Percentiles rank a stretch among this genome's conserved stretches.
These are phyloP conservation scores for Odontomachus brunneus DNA, from an alignment of 1,140 invertebrate species.

Conservation along the genomic window DNA sequence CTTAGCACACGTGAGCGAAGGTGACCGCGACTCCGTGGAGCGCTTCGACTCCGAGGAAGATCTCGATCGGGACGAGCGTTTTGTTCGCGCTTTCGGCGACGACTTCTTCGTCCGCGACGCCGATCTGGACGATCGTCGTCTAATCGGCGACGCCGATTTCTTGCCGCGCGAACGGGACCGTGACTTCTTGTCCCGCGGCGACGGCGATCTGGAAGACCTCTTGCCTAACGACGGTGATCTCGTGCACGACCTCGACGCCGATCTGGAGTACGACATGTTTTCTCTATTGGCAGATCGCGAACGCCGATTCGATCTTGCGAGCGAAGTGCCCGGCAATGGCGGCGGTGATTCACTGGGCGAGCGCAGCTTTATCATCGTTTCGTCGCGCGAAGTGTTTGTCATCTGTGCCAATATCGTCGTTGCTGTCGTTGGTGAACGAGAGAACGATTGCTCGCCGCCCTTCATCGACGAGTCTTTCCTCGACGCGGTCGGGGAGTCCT, in stretches of 20 bases:
- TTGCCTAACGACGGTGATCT: slow-evolving; percentile 67
- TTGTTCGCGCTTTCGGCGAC: slow-evolving; percentile 7
- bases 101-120: slow-evolving; percentile 60
- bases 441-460: neutral
- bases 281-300: slow-evolving; percentile 55
- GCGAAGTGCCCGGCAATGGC: slow-evolving; percentile 36
- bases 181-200: slow-evolving; percentile 62
- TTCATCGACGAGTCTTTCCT: slow-evolving; percentile 52
- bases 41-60: slow-evolving; percentile 71
- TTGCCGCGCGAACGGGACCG: slow-evolving; percentile 66
- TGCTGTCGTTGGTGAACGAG: slow-evolving; percentile 5
- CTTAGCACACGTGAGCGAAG: slow-evolving; percentile 70
- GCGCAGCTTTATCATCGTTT: slow-evolving; percentile 55
- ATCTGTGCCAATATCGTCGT: neutral
- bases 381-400: neutral
- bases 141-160: slow-evolving; percentile 63
- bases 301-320: slow-evolving; percentile 25
- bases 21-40: slow-evolving; percentile 73
- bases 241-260: slow-evolving; percentile 75
- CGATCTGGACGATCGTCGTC: slow-evolving; percentile 53
- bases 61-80: slow-evolving; percentile 65
- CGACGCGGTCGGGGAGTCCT: slow-evolving; percentile 49
- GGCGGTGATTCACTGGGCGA: slow-evolving; percentile 73
- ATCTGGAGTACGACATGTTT: slow-evolving; percentile 75
- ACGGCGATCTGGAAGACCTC: slow-evolving; percentile 71